A percentile compares a stretch with the other conserved stretches of the same genome.
Evolutionary conservation across 2,113 vertebrate species (phyloP).

Genomic region (Cathartes aura): DNA sequence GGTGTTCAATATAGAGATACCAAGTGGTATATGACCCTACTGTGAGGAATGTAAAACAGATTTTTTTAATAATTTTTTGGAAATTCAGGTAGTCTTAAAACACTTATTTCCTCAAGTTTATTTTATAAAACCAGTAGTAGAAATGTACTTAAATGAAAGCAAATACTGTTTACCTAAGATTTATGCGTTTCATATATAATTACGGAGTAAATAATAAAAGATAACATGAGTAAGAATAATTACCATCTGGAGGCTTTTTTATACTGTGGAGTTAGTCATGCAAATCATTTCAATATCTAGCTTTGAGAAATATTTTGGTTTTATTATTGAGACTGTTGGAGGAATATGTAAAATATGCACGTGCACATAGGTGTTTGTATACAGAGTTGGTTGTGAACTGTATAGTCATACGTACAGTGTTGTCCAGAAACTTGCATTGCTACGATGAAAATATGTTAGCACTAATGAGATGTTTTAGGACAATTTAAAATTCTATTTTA

Average conservation of each 20-base stretch:
- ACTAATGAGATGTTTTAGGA: neutral
- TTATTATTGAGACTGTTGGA: neutral
- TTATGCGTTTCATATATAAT: neutral
- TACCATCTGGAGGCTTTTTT: neutral
- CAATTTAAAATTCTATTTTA: neutral
- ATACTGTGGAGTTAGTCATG: neutral
- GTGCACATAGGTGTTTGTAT: rapidly evolving
- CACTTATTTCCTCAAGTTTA: neutral
- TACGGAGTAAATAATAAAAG: neutral
- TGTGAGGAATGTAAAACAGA: neutral
- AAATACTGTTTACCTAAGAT: neutral
- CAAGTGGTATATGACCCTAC: neutral
- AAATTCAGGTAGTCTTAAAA: neutral
- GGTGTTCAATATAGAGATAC: neutral
- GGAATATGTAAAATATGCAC: neutral
- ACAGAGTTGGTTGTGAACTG: neutral
- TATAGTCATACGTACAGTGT: neutral
- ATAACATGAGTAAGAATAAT: neutral
- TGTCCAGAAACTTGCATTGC: neutral
- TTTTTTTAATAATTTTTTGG: neutral
- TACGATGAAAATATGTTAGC: neutral
- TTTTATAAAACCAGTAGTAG: neutral
- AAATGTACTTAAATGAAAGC: neutral
- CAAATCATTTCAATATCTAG: neutral
- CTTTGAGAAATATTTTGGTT: neutral